These are phyloP conservation scores for Aphelenchoides avenae DNA, from an alignment of 1,140 invertebrate genomes.

Conservation along the genomic window DNA sequence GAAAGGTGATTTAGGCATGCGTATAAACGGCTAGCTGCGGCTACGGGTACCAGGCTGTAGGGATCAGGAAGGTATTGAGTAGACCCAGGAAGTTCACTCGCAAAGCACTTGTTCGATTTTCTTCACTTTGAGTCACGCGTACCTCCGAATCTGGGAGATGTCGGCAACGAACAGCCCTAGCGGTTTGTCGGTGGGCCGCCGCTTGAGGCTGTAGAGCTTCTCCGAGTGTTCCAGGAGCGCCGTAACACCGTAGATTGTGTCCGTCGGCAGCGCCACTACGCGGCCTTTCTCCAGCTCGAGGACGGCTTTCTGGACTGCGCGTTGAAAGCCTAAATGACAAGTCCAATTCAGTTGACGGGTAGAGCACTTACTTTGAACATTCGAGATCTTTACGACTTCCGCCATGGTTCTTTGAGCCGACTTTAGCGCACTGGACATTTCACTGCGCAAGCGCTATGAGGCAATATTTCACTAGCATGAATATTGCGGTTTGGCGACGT, in stretches of 20 bases:
- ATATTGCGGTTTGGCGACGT: too few species aligned
- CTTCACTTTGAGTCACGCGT: background rate
- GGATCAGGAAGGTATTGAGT: conserved; percentile 1
- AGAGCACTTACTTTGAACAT: too few species aligned
- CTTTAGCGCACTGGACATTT: too few species aligned
- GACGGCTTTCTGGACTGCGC: conserved; percentile 3
- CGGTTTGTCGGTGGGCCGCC: conserved; percentile 20
- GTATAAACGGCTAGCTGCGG: background rate
- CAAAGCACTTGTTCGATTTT: background rate
- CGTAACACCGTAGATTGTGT: conserved; percentile 39
- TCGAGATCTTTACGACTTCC: too few species aligned
- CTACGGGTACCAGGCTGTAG: conserved; percentile 2
- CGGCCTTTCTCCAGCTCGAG: conserved; percentile 20
- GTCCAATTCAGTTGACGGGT: too few species aligned
- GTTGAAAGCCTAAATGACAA: too few species aligned
- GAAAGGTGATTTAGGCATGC: conserved; percentile 2
- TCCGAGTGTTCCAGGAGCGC: conserved; percentile 20
- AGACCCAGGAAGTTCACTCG: background rate
- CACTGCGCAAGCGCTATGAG: too few species aligned
- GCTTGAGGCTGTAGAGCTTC: conserved; percentile 25
- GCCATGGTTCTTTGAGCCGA: too few species aligned
- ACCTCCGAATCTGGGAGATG: conserved; percentile 6
- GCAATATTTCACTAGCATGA: too few species aligned
- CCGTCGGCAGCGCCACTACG: conserved; percentile 36
- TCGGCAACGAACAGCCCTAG: conserved; percentile 32